phyloP scores from a whole-genome alignment of 2,888 invertebrate species.

The Macrophya alboannulata region DNA sequence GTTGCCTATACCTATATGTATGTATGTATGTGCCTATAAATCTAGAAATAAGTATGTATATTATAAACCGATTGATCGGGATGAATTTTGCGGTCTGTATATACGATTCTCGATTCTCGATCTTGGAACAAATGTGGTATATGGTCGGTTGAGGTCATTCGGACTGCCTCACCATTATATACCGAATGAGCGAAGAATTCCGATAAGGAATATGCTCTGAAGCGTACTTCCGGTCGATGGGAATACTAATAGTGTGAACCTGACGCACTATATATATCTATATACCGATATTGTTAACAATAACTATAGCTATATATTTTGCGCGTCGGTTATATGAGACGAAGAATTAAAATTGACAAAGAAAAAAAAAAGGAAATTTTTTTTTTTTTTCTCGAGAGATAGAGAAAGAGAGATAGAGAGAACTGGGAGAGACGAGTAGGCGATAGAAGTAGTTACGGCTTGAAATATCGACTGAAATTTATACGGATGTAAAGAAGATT shows the following conservation, averaged over 20 bases:
- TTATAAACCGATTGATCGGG: background rate
- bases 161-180: background rate
- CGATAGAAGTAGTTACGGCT: too few relatives aligned
- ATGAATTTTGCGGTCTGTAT: background rate
- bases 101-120: conserved; percentile 4
- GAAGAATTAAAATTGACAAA: background rate
- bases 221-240: conserved; percentile 74
- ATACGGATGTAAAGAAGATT: background rate
- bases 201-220: conserved; percentile 75
- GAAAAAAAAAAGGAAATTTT: background rate
- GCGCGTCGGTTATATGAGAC: background rate
- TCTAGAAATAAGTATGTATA: background rate
- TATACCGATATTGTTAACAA: background rate
- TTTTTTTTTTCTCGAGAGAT: background rate
- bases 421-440: too few relatives aligned
- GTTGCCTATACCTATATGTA: background rate
- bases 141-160: background rate
- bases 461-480: too few relatives aligned
- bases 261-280: background rate
- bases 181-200: conserved; percentile 54
- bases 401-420: background rate
- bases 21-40: too few relatives aligned
- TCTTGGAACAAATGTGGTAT: background rate
- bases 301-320: background rate
- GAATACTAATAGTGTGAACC: conserved; percentile 55